Evolutionary conservation across 1,140 invertebrate species (phyloP), one percentile per base, ranked within the genome.

Genomic region (Meloidogyne chitwoodi): DNA sequence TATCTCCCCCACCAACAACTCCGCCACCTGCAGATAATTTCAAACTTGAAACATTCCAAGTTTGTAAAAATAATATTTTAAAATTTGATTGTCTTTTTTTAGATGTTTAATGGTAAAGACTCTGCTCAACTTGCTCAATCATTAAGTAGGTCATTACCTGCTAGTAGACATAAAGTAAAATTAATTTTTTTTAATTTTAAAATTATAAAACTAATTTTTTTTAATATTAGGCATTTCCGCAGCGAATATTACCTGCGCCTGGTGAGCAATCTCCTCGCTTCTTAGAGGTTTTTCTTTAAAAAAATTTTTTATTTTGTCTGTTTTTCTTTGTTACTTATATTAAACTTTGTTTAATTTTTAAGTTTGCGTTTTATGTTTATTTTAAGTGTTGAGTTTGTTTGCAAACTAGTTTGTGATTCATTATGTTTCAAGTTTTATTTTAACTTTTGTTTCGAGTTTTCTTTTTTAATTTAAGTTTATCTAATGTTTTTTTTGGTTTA

Each of bases 21-120:
- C 84, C 84, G 16, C 84, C 84, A 22, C 84, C 84, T 22, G 86
- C 80, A 12, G 81, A 80, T 38, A 76, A 62, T 27, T 85, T 85
- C 68, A 85, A 85, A 77, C 81, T 85, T 75, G 81, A 87, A 31
- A 82, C 84, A 5, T 84, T 83, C 69, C 78, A 73, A 48, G 71
- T 56, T 38, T 19, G 2, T 14, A 61, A 56, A n/a, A 48, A n/a
- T 14, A 24, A 62, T 0, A 11, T 14, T 11, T 14, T 56, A 26
- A 56, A 71, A 19, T 12, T n/a, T 19, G 2, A 14, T 48, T 11
- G 19, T 14, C 16, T 31, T 1, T 38, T 63, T 31, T 61, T 64
- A 76, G 44, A 77, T 87, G 67, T 85, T 84, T 75, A 86, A 85
- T 75, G 72, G 61, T 22, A 68, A 74, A 29, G 34, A 66, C 11